These are phyloP conservation scores for Bellardia bayeri DNA, from an alignment of 2,888 invertebrate genomes.

Conservation along the genomic window DNA sequence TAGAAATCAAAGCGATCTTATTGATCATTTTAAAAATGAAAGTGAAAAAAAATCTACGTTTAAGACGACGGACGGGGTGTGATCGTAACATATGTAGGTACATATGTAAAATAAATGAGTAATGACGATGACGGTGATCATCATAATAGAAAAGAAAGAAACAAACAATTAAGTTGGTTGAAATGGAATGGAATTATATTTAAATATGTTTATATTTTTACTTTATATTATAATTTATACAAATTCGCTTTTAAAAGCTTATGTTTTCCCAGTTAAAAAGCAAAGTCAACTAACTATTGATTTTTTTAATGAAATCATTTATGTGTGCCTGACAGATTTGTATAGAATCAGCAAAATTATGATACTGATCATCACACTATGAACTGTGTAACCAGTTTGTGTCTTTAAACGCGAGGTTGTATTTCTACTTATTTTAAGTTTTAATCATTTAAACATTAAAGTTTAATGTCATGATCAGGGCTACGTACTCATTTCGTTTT, in stretches of 20 bases:
- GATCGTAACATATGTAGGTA: not conserved
- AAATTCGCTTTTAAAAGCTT: not conserved
- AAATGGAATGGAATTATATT: not conserved
- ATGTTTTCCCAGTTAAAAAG: constrained; percentile 34
- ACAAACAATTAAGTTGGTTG: not conserved
- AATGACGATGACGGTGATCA: constrained; percentile 5
- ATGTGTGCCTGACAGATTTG: not conserved
- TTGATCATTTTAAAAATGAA: constrained; percentile 82
- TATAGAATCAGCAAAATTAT: not conserved
- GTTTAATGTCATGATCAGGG: constrained; percentile 59
- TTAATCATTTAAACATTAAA: too few relatives aligned
- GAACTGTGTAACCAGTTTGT: not conserved
- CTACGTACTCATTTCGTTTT: constrained; percentile 46
- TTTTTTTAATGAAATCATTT: constrained; percentile 45
- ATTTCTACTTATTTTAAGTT: constrained; percentile 41
- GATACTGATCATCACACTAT: not conserved
- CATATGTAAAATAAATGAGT: not conserved
- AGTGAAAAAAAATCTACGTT: constrained; percentile 77
- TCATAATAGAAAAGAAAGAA: not conserved
- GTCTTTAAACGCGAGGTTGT: constrained; percentile 18
- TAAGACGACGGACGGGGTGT: not conserved
- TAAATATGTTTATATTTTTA: not conserved
- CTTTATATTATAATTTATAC: not conserved
- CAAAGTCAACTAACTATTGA: constrained; percentile 57
- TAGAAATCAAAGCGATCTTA: constrained; percentile 74